Base-by-base conservation (phyloP, 1,140 invertebrate genomes). In the Pseudomyrmex concolor region DNA sequence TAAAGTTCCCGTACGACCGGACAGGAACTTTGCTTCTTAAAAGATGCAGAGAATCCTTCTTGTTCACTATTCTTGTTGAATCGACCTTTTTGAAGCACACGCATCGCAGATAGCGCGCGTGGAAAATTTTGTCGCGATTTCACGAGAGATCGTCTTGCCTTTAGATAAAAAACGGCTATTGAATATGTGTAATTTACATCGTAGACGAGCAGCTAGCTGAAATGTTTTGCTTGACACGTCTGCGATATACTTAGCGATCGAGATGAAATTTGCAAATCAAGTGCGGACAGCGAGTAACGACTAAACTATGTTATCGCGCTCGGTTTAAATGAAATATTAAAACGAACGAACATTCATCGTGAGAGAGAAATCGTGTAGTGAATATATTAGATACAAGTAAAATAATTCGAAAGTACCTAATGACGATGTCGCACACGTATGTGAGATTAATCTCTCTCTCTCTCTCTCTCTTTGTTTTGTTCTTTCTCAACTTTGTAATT, bases 1-100 rank as follows among this genome's bases (percentile, higher is more conserved):
- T 80, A 80, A 80, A 80, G 66, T 80, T 77, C 15, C n/a, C 66
- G 43, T 71, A 80, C 66, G 76, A 64, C 25, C 48, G 60, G 45
- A 80, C 66, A 66, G 59, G 60, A 80, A 71, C 66, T 80, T 71
- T 48, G 55, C n/a, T 45, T 59, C 43, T 71, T 80, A 80, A 71
- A 80, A 80, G 66, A 80, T 71, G 76, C 76, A 80, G 54, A 34
- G 55, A 19, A 48, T 84, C 34, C 63, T 34, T 60, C 45, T 68
- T 25, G 34, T 55, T 81, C 12, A 51, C 48, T 71, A 59, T 70
- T 71, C 66, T 60, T 60, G 54, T 48, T 60, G 12, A 80, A 80
- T 51, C 55, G 66, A 59, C 54, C 71, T 80, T 13, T 54, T 60
- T 59, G 54, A 45, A 54, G 22, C 50, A 51, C 12, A 66, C 17